Evolutionary conservation across 2,113 vertebrate species (phyloP), one percentile per base, ranked within the genome.

Genomic region (Rhinopomastus cyanomelas): DNA sequence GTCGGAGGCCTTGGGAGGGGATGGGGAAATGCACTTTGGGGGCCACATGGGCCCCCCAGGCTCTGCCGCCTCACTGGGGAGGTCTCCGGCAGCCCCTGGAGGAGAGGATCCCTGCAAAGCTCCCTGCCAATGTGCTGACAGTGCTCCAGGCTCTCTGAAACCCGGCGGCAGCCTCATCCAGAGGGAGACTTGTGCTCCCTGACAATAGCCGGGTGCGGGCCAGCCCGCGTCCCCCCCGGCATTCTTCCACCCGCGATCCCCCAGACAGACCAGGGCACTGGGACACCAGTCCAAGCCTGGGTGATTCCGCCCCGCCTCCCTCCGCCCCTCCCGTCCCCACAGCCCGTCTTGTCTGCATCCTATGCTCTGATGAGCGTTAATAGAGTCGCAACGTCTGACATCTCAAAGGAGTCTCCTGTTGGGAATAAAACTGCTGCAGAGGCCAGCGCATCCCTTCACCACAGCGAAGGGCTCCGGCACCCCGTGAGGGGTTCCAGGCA

Each of bases 321-420:
- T 67, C 84, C 71, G 89, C 89, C 77, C 73, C 64, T 80, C n/a
- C 76, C 32, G 3, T 59, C 8, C 81, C 62, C 62, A 7, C 3
- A 1, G 83, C 69, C 83, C 73, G 88, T 96, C 95, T 84, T 95
- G 95, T 95, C 90, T 95, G 88, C 78, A 91, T 96, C 94, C 83
- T 67, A 93, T 30, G 92, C 88, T 95, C 62, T 77, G 37, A 85
- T 0, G 16, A 91, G 77, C 87, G 88, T 94, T 95, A 93, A 96
- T 95, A 95, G 95, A 95, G 94, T 69, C 81, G 51, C 94, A 93
- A 88, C 0, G 0, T 93, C 77, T 95, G 95, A 95, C 55, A 2
- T 94, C 73, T 95, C 92, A 72, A 87, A 95, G 88, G 90, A 92
- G 86, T 88, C 81, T 85, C 88, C 91, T 51, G 76, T 72, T 65